Conservation (phyloP, 2,797 vertebrate genomes). For the Hephaestus fuliginosus region DNA sequence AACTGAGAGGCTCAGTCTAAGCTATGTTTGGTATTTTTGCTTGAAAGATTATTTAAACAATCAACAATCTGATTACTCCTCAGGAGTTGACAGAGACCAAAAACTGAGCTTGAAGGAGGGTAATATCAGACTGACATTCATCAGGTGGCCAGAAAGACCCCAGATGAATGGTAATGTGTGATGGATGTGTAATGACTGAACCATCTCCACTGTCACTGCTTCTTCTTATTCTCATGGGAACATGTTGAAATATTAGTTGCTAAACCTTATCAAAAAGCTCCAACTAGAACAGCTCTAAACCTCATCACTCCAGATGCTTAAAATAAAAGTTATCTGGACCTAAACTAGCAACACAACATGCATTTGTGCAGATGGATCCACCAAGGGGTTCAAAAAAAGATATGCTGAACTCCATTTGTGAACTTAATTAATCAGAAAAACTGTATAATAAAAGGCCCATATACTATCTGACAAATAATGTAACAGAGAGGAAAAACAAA, state of each 20-base stretch:
- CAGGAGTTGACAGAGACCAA: slow-evolving; percentile 10
- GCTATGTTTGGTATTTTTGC: not conserved
- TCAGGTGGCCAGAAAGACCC: not conserved
- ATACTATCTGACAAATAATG: not conserved
- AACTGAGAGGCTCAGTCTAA: not conserved
- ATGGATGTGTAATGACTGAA: not conserved
- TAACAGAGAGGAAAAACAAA: not conserved
- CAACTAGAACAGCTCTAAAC: not conserved
- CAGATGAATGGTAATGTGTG: not conserved
- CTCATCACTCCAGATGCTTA: not conserved
- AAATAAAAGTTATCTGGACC: not conserved
- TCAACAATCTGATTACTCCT: no score
- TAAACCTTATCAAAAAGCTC: not conserved
- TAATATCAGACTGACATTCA: not conserved
- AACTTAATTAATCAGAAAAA: not conserved
- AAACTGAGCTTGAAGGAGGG: not conserved
- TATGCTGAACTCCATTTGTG: not conserved
- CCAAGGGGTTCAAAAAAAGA: not conserved
- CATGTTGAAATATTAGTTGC: not conserved
- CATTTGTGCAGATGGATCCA: not conserved
- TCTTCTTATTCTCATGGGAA: not conserved
- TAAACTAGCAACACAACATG: not conserved
- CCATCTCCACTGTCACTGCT: not conserved
- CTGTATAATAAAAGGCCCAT: not conserved
- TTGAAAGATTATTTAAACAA: no score